A percentile compares a stretch with the other conserved stretches of the same genome.
Evolutionary conservation across 64 coral and sea anemone genomes (phyloP).

Genomic region (Actinia tenebrosa): DNA sequence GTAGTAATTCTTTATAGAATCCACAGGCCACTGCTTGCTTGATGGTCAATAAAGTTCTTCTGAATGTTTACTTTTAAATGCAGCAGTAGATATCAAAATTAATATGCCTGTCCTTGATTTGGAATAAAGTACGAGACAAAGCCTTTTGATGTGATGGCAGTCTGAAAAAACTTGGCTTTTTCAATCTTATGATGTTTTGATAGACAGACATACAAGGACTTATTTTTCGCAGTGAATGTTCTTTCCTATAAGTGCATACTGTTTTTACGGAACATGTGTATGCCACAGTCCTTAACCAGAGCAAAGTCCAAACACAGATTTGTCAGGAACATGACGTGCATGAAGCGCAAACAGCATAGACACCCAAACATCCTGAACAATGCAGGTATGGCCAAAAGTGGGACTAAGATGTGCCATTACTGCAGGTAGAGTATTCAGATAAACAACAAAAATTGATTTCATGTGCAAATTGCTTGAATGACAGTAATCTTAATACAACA

Average conservation of each 20-base stretch:
- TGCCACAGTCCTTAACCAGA: constrained; percentile 14
- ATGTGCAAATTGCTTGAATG: constrained; percentile 17
- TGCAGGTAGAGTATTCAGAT: constrained; percentile 26
- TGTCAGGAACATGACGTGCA: constrained; percentile 4
- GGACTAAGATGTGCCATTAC: constrained; percentile 9
- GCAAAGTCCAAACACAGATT: not conserved
- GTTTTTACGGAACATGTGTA: not conserved
- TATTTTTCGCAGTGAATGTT: not conserved
- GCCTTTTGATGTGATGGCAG: not conserved
- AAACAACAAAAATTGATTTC: constrained; percentile 8
- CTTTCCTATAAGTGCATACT: not conserved
- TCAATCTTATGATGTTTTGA: not conserved
- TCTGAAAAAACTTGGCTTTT: not conserved
- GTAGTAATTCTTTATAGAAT: too few species aligned
- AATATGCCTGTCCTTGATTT: not conserved
- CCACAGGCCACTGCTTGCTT: not conserved
- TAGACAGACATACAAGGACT: not conserved
- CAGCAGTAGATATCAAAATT: not conserved
- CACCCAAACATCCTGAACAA: constrained; percentile 25
- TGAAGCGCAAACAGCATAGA: constrained; percentile 12
- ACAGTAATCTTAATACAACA: not conserved
- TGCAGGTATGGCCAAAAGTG: constrained; percentile 20
- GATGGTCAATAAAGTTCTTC: not conserved
- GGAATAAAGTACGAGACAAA: not conserved
- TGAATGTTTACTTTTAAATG: not conserved